Conservation (phyloP, 2,113 vertebrate genomes). For the Sturnus vulgaris region DNA sequence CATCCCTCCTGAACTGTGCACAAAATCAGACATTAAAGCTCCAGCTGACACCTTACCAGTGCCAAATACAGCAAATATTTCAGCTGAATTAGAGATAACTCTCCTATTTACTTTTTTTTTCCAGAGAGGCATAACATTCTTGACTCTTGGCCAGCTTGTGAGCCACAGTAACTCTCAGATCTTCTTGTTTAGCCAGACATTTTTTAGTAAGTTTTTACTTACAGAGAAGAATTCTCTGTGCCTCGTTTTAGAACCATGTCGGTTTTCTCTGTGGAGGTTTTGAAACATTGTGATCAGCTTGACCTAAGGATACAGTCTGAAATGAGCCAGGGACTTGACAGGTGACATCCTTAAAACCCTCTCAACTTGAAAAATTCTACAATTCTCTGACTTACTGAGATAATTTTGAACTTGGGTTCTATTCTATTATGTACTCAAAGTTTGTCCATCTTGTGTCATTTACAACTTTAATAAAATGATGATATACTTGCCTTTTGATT, state of each 20-base stretch:
- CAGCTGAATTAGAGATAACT: slow-evolving; percentile 26
- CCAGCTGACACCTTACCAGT: neutral
- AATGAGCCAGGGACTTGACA: neutral
- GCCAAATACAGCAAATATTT: slow-evolving; percentile 55
- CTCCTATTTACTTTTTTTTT: slow-evolving; percentile 13
- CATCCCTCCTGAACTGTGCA: neutral
- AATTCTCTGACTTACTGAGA: neutral
- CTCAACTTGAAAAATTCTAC: neutral
- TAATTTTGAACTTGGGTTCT: neutral
- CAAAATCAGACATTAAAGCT: neutral
- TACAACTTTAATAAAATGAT: neutral
- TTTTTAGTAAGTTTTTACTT: neutral
- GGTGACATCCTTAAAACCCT: neutral
- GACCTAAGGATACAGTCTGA: neutral
- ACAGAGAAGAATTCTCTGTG: neutral
- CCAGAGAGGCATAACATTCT: slow-evolving; percentile 12
- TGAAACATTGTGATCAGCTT: neutral
- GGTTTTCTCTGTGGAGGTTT: neutral
- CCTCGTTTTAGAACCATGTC: neutral
- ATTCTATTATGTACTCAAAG: neutral
- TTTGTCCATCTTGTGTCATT: neutral
- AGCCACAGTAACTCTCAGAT: neutral
- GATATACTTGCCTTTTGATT: neutral
- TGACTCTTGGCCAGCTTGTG: neutral
- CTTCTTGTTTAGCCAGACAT: neutral